Evolutionary conservation across 2,113 vertebrate genomes (phyloP).

Genomic region (Australoheros scitulus): DNA sequence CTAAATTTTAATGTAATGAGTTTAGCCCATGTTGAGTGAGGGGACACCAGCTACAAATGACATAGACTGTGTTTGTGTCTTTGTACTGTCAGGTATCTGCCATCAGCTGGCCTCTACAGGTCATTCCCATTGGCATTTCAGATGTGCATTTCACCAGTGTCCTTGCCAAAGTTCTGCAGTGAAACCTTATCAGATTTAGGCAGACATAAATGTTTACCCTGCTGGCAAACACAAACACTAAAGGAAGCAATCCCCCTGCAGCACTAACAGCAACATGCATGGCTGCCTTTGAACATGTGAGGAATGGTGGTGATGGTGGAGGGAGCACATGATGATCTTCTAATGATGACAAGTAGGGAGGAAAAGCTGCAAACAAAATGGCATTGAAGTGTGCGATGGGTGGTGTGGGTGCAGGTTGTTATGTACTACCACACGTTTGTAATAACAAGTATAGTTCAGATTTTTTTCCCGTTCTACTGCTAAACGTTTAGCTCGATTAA

Average conservation of each 20-base stretch:
- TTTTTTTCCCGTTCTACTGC: background rate
- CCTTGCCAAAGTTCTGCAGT: background rate
- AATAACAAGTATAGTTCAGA: background rate
- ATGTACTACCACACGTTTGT: background rate
- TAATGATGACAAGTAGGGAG: conserved; percentile 16
- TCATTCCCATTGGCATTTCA: background rate
- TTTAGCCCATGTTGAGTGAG: too few species aligned
- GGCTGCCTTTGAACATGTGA: conserved; percentile 21
- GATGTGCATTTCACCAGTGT: background rate
- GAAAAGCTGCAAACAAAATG: background rate
- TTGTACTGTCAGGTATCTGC: background rate
- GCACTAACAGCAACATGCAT: conserved; percentile 23
- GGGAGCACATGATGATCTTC: conserved; percentile 3
- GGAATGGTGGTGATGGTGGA: conserved; percentile 9
- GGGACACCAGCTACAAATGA: too few species aligned
- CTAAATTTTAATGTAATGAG: too few species aligned
- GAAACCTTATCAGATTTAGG: conserved; percentile 3
- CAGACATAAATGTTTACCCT: conserved; percentile 35
- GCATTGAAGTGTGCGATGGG: background rate
- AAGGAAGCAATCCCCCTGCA: conserved; percentile 8
- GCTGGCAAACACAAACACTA: conserved; percentile 30
- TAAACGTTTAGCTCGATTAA: background rate
- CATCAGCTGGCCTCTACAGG: background rate
- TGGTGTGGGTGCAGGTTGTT: conserved; percentile 49
- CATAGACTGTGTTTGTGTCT: background rate